Evolutionary conservation across 2,113 vertebrate species (phyloP).

Genomic region (Scortum barcoo): DNA sequence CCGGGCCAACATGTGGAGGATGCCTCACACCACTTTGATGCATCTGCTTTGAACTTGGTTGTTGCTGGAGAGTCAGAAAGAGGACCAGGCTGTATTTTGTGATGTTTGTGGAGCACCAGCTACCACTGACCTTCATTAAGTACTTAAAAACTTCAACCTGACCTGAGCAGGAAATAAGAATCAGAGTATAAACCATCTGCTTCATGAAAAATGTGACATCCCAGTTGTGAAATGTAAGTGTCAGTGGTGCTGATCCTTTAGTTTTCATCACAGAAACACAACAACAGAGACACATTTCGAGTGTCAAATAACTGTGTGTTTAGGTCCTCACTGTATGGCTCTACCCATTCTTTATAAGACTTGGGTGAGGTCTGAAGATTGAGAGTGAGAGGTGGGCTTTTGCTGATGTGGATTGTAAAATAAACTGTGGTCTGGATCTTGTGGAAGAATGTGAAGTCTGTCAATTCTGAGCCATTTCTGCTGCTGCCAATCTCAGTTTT

Average conservation of each 20-base stretch:
- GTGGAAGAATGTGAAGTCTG: conserved; percentile 68
- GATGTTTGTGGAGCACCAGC: conserved; percentile 39
- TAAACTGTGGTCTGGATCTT: conserved; percentile 27
- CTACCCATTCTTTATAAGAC: background rate
- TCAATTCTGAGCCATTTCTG: conserved; percentile 72
- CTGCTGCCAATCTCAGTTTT: conserved; percentile 68
- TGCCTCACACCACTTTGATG: conserved; percentile 38
- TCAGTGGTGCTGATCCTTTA: conserved; percentile 15
- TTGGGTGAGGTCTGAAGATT: conserved; percentile 14
- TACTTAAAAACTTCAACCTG: background rate
- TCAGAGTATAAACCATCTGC: background rate
- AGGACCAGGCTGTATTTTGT: conserved; percentile 20
- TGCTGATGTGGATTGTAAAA: conserved; percentile 36
- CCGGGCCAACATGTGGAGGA: conserved; percentile 27
- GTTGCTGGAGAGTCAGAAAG: conserved; percentile 37
- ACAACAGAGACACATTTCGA: background rate
- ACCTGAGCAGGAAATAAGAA: background rate
- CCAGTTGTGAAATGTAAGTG: background rate
- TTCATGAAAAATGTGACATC: background rate
- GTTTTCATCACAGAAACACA: background rate
- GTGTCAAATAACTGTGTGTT: conserved; percentile 14
- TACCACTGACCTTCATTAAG: background rate
- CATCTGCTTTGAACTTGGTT: conserved; percentile 52
- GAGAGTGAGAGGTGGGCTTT: conserved; percentile 16
- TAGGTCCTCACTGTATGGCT: background rate